Conservation (phyloP, 1,140 invertebrate species). For the Magallana angulata region DNA sequence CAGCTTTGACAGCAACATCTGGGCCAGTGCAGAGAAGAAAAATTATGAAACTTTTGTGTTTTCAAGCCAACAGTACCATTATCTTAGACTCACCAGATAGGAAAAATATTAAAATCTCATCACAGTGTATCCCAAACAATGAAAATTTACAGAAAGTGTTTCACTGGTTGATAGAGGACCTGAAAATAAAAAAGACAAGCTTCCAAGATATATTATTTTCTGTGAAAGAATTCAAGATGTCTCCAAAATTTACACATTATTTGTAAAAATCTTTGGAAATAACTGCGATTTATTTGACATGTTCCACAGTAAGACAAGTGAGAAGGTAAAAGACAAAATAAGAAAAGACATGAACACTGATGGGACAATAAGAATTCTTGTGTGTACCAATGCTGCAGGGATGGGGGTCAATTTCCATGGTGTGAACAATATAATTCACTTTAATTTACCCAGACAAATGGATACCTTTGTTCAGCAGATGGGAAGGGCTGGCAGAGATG, state of each 20-base stretch:
- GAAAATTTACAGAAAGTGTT: conserved; percentile 45
- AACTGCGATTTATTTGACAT: conserved; percentile 44
- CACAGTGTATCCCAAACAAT: conserved; percentile 20
- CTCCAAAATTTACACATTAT: conserved; percentile 49
- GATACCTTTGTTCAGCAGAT: conserved; percentile 63
- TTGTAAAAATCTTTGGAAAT: conserved; percentile 36
- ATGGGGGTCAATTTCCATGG: conserved; percentile 60
- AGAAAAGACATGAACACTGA: conserved; percentile 48
- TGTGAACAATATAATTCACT: conserved; percentile 55
- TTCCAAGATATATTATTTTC: conserved; percentile 48
- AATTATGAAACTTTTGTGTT: conserved; percentile 44
- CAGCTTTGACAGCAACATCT: conserved; percentile 38
- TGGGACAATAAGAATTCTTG: conserved; percentile 53
- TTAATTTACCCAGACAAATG: conserved; percentile 52
- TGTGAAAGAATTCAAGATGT: conserved; percentile 51
- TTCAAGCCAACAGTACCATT: neutral
- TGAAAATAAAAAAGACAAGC: conserved; percentile 41
- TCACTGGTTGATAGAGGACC: conserved; percentile 44
- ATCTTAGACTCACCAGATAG: neutral
- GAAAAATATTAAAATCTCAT: conserved; percentile 36
- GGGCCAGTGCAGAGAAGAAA: conserved; percentile 41
- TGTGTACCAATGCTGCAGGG: conserved; percentile 58
- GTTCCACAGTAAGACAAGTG: conserved; percentile 56
- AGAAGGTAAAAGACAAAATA: conserved; percentile 54
- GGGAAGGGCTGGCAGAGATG: conserved; percentile 59